Evolutionary conservation across 2,113 vertebrate genomes (phyloP).

Genomic region (Etheostoma spectabile): DNA sequence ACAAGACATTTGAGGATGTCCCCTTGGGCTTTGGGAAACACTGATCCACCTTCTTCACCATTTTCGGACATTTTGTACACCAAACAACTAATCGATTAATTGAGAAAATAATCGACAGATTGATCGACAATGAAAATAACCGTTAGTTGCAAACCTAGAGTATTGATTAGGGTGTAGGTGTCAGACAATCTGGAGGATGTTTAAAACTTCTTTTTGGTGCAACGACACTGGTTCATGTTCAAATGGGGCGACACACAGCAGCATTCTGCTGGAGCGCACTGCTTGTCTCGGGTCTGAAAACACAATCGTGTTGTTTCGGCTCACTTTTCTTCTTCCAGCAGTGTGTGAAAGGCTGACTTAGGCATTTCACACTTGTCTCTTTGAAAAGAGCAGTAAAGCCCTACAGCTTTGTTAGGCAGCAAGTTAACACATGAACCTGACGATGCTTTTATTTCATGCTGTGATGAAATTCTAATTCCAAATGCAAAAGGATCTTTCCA

Average conservation of each 20-base stretch:
- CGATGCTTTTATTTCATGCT: constrained; percentile 62
- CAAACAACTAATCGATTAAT: too few species aligned
- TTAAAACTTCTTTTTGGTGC: constrained; percentile 9
- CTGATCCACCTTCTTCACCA: too few species aligned
- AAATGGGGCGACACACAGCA: constrained; percentile 15
- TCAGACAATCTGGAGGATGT: background rate
- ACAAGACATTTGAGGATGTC: too few species aligned
- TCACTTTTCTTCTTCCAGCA: constrained; percentile 46
- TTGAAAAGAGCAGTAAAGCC: constrained; percentile 70
- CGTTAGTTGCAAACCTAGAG: background rate
- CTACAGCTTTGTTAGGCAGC: constrained; percentile 70
- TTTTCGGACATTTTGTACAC: too few species aligned
- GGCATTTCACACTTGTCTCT: constrained; percentile 59
- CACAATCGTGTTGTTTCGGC: constrained; percentile 40
- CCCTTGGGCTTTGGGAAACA: too few species aligned
- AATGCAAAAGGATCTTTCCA: constrained; percentile 55
- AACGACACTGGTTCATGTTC: constrained; percentile 20
- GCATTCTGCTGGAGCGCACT: constrained; percentile 13
- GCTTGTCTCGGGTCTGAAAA: constrained; percentile 26
- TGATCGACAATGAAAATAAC: too few species aligned
- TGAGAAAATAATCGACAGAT: too few species aligned
- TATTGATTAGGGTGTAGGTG: background rate
- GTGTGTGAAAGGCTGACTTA: constrained; percentile 57
- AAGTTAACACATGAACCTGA: constrained; percentile 80
- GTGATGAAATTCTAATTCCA: constrained; percentile 66